Evolutionary conservation across 2,888 invertebrate genomes (phyloP).

Genomic region (Parascotia fuliginaria): DNA sequence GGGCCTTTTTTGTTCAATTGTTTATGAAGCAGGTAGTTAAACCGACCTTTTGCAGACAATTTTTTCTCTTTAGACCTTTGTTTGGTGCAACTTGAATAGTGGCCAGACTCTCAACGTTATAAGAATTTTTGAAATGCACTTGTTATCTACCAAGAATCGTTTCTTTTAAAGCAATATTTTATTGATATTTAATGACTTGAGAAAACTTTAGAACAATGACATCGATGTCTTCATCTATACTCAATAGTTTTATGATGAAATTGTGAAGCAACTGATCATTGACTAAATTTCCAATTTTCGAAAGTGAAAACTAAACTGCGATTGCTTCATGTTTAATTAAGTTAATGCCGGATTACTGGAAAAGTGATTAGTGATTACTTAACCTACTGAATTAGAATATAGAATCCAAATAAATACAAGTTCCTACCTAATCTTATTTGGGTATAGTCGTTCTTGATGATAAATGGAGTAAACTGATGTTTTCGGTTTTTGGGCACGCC

Average conservation of each 20-base stretch:
- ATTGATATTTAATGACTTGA: constrained; percentile 28
- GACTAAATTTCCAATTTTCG: neutral
- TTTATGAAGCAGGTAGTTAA: constrained; percentile 74
- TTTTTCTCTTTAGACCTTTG: constrained; percentile 69
- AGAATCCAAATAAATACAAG: no score
- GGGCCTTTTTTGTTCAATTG: constrained; percentile 49
- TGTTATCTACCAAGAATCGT: constrained; percentile 43
- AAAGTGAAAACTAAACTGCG: neutral
- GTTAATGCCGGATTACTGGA: neutral
- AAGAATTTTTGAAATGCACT: constrained; percentile 59
- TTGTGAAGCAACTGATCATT: neutral
- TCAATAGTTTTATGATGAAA: neutral
- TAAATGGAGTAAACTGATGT: no score
- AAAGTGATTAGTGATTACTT: no score
- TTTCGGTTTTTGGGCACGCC: no score
- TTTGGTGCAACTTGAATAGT: constrained; percentile 58
- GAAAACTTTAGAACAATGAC: constrained; percentile 3
- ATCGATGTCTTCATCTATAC: neutral
- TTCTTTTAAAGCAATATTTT: constrained; percentile 36
- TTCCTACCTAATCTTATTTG: no score
- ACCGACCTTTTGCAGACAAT: constrained; percentile 61
- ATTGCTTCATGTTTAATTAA: neutral
- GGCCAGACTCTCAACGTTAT: constrained; percentile 44
- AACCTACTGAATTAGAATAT: no score
- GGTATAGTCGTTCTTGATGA: no score